Conservation (phyloP, 2,113 vertebrate genomes). For the Oryzias javanicus region DNA sequence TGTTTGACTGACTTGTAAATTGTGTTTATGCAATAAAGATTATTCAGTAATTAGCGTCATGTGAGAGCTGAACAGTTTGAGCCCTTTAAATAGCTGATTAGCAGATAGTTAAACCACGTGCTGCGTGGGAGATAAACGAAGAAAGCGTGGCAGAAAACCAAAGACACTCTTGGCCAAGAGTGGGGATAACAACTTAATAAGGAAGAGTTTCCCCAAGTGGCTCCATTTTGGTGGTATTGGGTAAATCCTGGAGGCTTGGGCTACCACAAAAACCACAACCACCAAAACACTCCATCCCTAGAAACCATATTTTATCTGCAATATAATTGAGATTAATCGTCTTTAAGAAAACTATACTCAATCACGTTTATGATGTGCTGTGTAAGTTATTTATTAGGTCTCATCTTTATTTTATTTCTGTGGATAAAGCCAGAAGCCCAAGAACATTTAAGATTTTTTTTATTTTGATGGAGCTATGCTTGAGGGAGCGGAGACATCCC, state of each 20-base stretch:
- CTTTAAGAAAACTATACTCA: constrained; percentile 29
- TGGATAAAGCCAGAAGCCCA: constrained; percentile 10
- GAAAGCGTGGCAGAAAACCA: constrained; percentile 50
- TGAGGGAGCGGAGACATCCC: constrained; percentile 25
- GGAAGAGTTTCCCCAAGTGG: constrained; percentile 43
- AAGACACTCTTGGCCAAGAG: constrained; percentile 34
- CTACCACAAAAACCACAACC: constrained; percentile 56
- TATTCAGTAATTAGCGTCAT: constrained; percentile 60
- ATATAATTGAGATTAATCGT: constrained; percentile 47
- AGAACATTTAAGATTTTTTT: constrained; percentile 10
- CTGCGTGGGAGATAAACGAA: constrained; percentile 61
- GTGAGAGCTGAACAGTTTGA: constrained; percentile 49
- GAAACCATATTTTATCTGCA: constrained; percentile 33
- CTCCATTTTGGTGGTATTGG: constrained; percentile 40
- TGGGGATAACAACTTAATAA: constrained; percentile 45
- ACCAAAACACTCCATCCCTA: constrained; percentile 36
- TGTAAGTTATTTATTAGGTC: constrained; percentile 20
- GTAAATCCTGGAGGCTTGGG: constrained; percentile 32
- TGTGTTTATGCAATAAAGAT: constrained; percentile 64
- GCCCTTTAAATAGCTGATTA: constrained; percentile 64
- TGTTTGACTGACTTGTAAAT: constrained; percentile 61
- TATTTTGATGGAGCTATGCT: constrained; percentile 35
- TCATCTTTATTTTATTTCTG: constrained; percentile 36
- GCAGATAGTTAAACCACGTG: constrained; percentile 53
- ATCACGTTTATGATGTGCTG: constrained; percentile 19